A percentile compares a stretch with the other conserved stretches of the same genome.
These are phyloP conservation scores for Amyelois transitella DNA, from an alignment of 1,140 invertebrate genomes.

Conservation along the genomic window DNA sequence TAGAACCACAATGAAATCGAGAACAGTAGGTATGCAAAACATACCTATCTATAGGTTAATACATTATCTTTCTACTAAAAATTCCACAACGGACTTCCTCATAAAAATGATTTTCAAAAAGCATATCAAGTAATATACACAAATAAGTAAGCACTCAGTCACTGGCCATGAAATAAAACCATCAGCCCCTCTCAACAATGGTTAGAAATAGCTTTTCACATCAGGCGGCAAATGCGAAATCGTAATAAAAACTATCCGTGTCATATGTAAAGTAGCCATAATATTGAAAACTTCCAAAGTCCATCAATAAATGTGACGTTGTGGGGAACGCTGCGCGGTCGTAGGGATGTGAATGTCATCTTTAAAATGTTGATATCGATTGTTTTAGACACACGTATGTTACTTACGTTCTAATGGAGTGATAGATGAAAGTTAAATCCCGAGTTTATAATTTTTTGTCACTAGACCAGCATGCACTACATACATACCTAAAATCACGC, in stretches of 20 bases:
- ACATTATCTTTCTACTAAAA: too few species aligned
- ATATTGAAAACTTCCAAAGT: conserved; percentile 73
- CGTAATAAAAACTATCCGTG: conserved; percentile 69
- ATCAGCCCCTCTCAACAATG: conserved; percentile 1
- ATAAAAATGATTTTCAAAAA: neutral
- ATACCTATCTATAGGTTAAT: too few species aligned
- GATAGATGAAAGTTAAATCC: too few species aligned
- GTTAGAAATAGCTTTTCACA: conserved; percentile 38
- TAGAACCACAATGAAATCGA: too few species aligned
- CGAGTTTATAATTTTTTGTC: too few species aligned
- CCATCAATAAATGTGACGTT: conserved; percentile 69
- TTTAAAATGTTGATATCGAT: too few species aligned
- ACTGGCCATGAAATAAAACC: neutral
- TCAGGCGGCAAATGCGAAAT: conserved; percentile 72
- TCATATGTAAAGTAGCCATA: conserved; percentile 72
- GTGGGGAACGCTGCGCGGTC: conserved; percentile 49
- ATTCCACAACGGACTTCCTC: too few species aligned
- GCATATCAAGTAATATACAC: neutral
- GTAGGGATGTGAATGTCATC: conserved; percentile 18
- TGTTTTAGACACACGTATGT: neutral
- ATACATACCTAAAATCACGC: too few species aligned
- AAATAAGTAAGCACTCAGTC: neutral
- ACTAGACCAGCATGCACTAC: too few species aligned
- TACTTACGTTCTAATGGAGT: too few species aligned
- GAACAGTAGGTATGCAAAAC: too few species aligned